phyloP scores from a whole-genome alignment of 1,140 invertebrate species.

The Meloidogyne floridensis region DNA sequence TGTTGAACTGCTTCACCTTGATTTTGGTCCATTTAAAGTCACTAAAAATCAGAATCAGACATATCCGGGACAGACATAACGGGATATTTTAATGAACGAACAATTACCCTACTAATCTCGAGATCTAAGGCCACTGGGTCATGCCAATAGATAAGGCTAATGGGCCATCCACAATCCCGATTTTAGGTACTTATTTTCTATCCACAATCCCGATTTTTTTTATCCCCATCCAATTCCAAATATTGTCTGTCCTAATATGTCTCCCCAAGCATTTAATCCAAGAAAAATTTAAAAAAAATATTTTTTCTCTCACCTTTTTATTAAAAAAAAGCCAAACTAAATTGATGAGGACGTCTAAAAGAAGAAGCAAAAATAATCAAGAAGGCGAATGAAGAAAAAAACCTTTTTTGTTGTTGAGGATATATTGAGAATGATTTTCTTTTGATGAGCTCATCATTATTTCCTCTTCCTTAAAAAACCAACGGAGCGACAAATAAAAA shows the following conservation, averaged over 20 bases:
- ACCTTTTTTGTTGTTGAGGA: not conserved
- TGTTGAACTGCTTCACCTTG: not conserved
- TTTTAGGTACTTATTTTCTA: too few species aligned
- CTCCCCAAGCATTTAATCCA: too few species aligned
- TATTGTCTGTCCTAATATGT: too few species aligned
- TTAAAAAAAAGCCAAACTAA: not conserved
- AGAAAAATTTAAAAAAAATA: not conserved
- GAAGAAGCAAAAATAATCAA: not conserved
- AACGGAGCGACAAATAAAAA: conserved; percentile 7
- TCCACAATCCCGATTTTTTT: too few species aligned
- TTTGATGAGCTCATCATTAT: conserved; percentile 6
- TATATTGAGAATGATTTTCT: not conserved
- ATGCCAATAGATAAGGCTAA: too few species aligned
- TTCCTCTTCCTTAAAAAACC: not conserved
- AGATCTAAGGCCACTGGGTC: too few species aligned
- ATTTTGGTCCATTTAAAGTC: not conserved
- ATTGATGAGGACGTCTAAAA: not conserved
- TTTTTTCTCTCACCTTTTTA: not conserved
- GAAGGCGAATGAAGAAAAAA: not conserved
- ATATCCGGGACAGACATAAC: too few species aligned
- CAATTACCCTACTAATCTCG: too few species aligned
- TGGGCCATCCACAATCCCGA: too few species aligned
- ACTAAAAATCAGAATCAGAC: too few species aligned
- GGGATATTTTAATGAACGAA: too few species aligned
- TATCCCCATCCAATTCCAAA: too few species aligned